phyloP scores from a whole-genome alignment of 1,140 invertebrate species.

The Amphibalanus amphitrite region DNA sequence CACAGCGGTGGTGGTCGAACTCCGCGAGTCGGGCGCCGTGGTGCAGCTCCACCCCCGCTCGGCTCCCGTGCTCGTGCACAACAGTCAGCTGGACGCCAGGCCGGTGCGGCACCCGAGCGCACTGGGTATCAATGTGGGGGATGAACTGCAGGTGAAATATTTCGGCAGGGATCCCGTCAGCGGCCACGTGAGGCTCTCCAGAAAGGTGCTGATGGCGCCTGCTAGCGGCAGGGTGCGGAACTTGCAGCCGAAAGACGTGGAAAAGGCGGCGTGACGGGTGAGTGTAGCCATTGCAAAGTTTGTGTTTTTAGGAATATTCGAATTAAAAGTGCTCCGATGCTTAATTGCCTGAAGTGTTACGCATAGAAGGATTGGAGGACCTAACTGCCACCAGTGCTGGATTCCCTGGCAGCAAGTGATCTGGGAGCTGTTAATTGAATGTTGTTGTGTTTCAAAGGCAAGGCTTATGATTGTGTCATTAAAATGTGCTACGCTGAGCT shows the following conservation, averaged over 20 bases:
- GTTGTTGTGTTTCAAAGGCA: too few relatives aligned
- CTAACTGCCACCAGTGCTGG: too few relatives aligned
- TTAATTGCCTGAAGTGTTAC: too few relatives aligned
- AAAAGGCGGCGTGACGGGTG: too few relatives aligned
- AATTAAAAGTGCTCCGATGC: too few relatives aligned
- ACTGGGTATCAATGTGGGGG: constrained; percentile 66
- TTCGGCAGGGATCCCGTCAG: constrained; percentile 88
- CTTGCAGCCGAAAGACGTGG: neutral
- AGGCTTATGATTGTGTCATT: too few relatives aligned
- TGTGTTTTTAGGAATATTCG: too few relatives aligned
- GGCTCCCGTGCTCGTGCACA: constrained; percentile 70
- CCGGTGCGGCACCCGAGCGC: constrained; percentile 75
- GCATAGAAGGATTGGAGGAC: too few relatives aligned
- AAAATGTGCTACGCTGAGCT: too few relatives aligned
- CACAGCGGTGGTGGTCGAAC: constrained; percentile 69
- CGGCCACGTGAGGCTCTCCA: constrained; percentile 70
- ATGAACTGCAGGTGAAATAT: constrained; percentile 88
- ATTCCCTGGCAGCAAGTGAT: too few relatives aligned
- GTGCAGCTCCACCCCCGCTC: constrained; percentile 69
- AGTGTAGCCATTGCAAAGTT: too few relatives aligned
- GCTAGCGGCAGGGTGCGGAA: neutral
- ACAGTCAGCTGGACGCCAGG: constrained; percentile 75
- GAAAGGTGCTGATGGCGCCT: constrained; percentile 50
- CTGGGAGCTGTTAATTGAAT: too few relatives aligned
- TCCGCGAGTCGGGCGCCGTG: constrained; percentile 76